Evolutionary conservation across 2,888 invertebrate genomes (phyloP).

Genomic region (Caprella mutica): DNA sequence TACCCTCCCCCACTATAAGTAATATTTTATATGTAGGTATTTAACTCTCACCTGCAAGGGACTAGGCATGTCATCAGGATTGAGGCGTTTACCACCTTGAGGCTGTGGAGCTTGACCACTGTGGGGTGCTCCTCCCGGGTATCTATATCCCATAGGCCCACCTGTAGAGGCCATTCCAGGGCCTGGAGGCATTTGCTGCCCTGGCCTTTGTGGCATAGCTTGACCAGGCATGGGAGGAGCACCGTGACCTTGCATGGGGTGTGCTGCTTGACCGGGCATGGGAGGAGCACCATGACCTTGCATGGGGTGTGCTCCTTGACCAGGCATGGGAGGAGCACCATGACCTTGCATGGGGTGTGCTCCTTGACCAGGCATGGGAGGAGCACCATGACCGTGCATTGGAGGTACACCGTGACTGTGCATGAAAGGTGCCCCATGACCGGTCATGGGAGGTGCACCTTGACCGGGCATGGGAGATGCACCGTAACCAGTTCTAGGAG

Average conservation of each 20-base stretch:
- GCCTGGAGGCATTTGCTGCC: conserved; percentile 18
- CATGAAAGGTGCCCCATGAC: conserved; percentile 35
- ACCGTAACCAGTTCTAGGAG: not conserved
- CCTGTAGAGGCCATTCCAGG: conserved; percentile 40
- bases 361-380: conserved; percentile 36
- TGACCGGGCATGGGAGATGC: not conserved
- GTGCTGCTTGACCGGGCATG: conserved; percentile 16
- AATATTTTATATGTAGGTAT: too few species aligned
- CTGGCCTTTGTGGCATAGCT: conserved; percentile 7
- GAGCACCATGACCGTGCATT: conserved; percentile 21
- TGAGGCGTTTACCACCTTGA: conserved; percentile 45
- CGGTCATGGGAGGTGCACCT: conserved; percentile 31
- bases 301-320: conserved; percentile 35
- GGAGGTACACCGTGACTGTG: too few species aligned
- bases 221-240: conserved; percentile 34
- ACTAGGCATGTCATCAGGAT: conserved; percentile 61
- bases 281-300: conserved; percentile 13
- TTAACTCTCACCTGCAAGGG: conserved; percentile 31
- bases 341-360: conserved; percentile 22
- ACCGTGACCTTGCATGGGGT: conserved; percentile 17
- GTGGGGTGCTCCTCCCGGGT: conserved; percentile 11
- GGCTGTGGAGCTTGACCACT: not conserved
- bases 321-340: conserved; percentile 4
- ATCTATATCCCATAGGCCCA: conserved; percentile 17
- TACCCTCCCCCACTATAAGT: too few species aligned